phyloP scores from a whole-genome alignment of 2,113 vertebrate species.

The Hypocryptadius cinnamomeus region DNA sequence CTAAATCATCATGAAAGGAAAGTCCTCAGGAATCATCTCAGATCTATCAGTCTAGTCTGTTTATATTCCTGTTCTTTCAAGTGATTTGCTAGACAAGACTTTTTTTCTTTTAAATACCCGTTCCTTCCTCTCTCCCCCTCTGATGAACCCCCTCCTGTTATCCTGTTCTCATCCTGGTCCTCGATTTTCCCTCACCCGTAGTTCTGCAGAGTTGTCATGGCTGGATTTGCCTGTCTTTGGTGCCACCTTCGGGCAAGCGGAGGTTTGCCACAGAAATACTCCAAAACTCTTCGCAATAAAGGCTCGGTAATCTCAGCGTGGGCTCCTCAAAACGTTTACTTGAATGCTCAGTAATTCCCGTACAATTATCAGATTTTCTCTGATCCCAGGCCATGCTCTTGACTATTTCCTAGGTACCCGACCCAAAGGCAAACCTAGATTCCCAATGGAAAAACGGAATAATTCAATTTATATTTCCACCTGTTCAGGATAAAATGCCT shows the following conservation, averaged over 20 bases:
- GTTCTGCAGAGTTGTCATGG: rapidly evolving
- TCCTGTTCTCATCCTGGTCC: background rate
- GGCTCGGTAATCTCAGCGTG: background rate
- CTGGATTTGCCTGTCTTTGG: slow-evolving; percentile 27
- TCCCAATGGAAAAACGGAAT: background rate
- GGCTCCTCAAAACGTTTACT: background rate
- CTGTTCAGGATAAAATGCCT: background rate
- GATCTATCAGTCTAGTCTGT: background rate
- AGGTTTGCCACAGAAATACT: background rate
- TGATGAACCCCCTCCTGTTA: background rate
- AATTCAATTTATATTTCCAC: background rate
- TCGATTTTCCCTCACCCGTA: background rate
- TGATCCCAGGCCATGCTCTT: background rate
- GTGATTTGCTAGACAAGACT: background rate
- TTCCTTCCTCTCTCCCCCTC: background rate
- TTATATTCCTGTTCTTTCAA: background rate
- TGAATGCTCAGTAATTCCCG: background rate
- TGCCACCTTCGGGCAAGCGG: slow-evolving; percentile 51
- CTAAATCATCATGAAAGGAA: background rate
- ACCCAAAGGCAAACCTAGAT: background rate
- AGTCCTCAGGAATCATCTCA: background rate
- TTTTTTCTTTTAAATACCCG: background rate
- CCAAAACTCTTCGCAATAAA: rapidly evolving
- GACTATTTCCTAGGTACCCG: background rate
- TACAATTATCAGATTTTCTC: background rate